Percentiles rank a stretch among this genome's conserved stretches.
Conservation (phyloP, 2,797 vertebrate genomes). For the Gallirallus australis region DNA sequence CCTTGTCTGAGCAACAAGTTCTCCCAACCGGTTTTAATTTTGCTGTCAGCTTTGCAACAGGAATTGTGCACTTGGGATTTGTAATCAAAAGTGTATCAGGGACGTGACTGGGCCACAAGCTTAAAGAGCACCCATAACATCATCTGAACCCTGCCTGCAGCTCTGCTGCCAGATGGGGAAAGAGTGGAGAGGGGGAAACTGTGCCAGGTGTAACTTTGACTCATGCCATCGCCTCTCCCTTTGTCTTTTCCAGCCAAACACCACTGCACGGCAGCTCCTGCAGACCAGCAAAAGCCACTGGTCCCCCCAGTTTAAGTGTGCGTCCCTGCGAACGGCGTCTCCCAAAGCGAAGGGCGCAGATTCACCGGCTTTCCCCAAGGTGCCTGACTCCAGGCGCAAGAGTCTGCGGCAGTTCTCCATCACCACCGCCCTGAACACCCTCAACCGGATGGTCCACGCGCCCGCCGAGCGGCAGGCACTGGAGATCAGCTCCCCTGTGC, state of each 20-base stretch:
- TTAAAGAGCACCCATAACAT: neutral
- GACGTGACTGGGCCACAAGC: neutral
- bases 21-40: neutral
- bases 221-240: rapidly evolving
- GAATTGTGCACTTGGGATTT: neutral
- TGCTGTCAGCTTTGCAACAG: neutral
- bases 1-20: neutral
- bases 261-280: constrained; percentile 75
- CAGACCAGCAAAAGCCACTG: constrained; percentile 71
- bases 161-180: neutral
- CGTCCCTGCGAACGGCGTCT: constrained; percentile 33
- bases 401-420: constrained; percentile 82
- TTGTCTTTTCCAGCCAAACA: constrained; percentile 73
- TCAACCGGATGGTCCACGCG: constrained; percentile 82
- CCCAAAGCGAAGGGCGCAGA: constrained; percentile 55
- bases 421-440: constrained; percentile 82
- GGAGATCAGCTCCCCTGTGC: constrained; percentile 79
- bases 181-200: neutral
- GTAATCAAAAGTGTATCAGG: neutral
- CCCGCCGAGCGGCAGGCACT: constrained; percentile 67
- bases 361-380: constrained; percentile 52
- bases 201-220: neutral
- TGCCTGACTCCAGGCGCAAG: constrained; percentile 76
- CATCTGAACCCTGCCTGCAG: neutral
- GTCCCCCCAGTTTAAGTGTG: constrained; percentile 32